Evolutionary conservation across 2,888 invertebrate genomes (phyloP), one percentile per base, ranked within the genome.

Genomic region (Patella caerulea): DNA sequence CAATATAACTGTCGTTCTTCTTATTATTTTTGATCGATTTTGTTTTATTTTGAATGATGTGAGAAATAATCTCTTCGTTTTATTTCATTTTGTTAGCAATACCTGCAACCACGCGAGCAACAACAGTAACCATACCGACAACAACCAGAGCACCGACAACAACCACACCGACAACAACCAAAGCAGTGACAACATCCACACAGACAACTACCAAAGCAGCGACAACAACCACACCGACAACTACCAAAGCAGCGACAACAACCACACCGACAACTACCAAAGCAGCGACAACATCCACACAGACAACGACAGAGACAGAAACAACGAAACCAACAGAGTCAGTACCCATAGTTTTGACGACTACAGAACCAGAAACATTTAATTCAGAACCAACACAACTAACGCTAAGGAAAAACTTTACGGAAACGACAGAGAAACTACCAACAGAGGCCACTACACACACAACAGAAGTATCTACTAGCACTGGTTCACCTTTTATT

Each of bases 291-390:
- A 65, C 65, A 65, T 0, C 65, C 5, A 19, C 3, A 19, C 52
- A 11, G 12, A 9, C 70, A 19, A 15, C 55, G 19, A 72, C 65
- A 71, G 55, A 72, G 19, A 76, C 59, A 56, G n/a, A 54, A 54
- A 75, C 19, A 81, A 87, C 81, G 79, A 91, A 90, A 84, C 87
- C 86, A 34, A 80, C 78, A 11, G 87, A 81, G 7, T 91, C 54
- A 3, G 81, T 59, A 9, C 86, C 85, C 55, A 80, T 78, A 9
- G 90, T 91, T 77, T 88, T 86, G 14, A 85, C 82, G 34, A 91
- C 83, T 4, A 87, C 84, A 34, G 34, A 34, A 34, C 34, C 34
- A 34, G 34, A 34, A 34, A 34, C 34, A 34, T 34, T 34, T 5
- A 34, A 34, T 34, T 4, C 34, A 34, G 34, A 34, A 5, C 5